A percentile compares a stretch with the other conserved stretches of the same genome.
Evolutionary conservation across 2,888 invertebrate species (phyloP).

Genomic region (Gibbula magus): DNA sequence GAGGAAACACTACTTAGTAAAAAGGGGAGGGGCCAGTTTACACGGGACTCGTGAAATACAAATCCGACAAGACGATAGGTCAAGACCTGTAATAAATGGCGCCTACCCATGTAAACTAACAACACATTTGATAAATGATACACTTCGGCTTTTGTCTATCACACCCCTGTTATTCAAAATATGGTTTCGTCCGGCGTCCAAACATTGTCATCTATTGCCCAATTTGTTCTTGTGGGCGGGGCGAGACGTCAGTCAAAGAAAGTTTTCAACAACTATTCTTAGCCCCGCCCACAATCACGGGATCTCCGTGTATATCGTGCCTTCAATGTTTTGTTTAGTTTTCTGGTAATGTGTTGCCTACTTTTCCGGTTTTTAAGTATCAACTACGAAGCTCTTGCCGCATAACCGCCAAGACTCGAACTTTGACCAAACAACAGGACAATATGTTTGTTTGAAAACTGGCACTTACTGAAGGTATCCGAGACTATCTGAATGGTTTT

Average conservation of each 20-base stretch:
- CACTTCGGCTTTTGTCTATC: neutral
- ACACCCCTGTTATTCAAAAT: neutral
- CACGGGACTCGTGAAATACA: neutral
- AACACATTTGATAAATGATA: neutral
- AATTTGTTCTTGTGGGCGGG: neutral
- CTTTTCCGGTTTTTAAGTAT: too few relatives aligned
- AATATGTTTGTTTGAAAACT: too few relatives aligned
- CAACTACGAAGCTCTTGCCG: too few relatives aligned
- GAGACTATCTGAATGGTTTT: too few relatives aligned
- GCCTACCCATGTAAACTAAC: neutral
- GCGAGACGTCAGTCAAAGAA: slow-evolving; percentile 3
- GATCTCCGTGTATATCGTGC: neutral
- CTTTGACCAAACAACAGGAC: too few relatives aligned
- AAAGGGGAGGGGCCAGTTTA: neutral
- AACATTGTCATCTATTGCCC: neutral
- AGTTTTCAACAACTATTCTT: neutral
- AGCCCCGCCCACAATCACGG: neutral
- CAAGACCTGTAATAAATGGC: slow-evolving; percentile 6
- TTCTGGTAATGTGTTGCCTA: neutral
- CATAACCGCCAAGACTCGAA: too few relatives aligned
- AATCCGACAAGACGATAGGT: neutral
- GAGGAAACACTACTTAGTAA: neutral
- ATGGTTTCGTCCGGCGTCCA: neutral
- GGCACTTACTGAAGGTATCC: too few relatives aligned
- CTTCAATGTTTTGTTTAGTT: neutral